Percentiles rank a stretch among this genome's conserved stretches.
Conservation (phyloP, 2,888 invertebrate species). For the Ectemnius continuus region DNA sequence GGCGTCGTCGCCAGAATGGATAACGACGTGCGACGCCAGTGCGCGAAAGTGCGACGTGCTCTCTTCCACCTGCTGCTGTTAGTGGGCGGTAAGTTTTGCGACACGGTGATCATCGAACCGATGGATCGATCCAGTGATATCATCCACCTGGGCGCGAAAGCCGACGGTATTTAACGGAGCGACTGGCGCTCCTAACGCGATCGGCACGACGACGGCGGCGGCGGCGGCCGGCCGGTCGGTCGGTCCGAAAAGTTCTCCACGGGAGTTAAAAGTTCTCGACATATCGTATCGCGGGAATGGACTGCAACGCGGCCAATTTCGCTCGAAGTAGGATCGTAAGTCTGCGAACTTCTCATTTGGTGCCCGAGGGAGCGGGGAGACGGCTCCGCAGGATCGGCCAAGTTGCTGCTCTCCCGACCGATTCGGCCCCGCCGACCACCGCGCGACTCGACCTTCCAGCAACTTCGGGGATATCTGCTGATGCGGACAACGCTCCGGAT, state of each 20-base stretch:
- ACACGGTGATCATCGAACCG: background rate
- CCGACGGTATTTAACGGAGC: background rate
- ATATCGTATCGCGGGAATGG: constrained; percentile 5
- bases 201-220: too few relatives aligned
- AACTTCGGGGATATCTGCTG: constrained; percentile 37
- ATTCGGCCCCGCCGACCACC: constrained; percentile 8
- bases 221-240: too few relatives aligned
- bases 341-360: constrained; percentile 3
- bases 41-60: constrained; percentile 64
- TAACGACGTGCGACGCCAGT: constrained; percentile 59
- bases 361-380: background rate
- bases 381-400: background rate
- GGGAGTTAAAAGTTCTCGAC: constrained; percentile 6
- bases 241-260: background rate
- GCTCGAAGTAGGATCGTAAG: background rate
- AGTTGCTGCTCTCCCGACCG: constrained; percentile 6
- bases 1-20: constrained; percentile 49
- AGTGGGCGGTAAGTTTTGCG: constrained; percentile 68
- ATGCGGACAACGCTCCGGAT: constrained; percentile 36
- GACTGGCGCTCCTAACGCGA: background rate
- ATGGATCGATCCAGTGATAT: background rate
- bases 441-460: constrained; percentile 3
- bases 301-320: constrained; percentile 1
- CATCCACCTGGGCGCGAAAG: background rate
- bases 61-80: constrained; percentile 66